These are phyloP conservation scores for Brachionus manjavacas DNA, from an alignment of 1,140 invertebrate species.

Conservation along the genomic window DNA sequence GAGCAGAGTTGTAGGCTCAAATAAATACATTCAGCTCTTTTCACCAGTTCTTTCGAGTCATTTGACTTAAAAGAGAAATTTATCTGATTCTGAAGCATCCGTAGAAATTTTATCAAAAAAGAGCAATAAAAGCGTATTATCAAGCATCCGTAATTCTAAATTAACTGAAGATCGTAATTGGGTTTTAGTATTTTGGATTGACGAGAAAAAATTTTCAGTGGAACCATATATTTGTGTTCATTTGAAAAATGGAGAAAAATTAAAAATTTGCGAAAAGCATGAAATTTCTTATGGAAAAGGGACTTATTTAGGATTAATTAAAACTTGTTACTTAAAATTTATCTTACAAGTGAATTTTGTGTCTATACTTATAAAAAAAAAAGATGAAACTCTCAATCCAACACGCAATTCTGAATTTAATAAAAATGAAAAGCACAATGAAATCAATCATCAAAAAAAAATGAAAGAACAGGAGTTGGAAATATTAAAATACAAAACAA, in stretches of 20 bases:
- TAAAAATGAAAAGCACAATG: background rate
- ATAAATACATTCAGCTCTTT: too few species aligned
- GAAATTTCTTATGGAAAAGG: background rate
- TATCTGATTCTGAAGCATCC: background rate
- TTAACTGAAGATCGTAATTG: background rate
- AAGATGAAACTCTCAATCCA: background rate
- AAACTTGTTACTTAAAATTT: too few species aligned
- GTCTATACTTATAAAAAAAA: background rate
- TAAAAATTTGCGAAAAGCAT: background rate
- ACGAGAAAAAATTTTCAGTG: background rate
- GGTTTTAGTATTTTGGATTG: background rate
- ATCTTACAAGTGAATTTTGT: background rate
- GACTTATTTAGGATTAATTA: background rate
- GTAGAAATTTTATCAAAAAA: background rate
- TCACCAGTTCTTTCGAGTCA: too few species aligned
- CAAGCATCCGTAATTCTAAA: background rate
- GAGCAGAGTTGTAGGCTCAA: too few species aligned
- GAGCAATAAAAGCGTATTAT: background rate
- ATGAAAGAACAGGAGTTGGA: background rate
- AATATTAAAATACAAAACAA: background rate
- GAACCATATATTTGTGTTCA: background rate
- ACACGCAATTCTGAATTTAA: background rate
- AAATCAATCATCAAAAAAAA: background rate
- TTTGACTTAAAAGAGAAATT: too few species aligned
- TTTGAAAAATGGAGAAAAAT: background rate